Conservation (phyloP, 2,888 invertebrate genomes). For the Cyrtodaria siliqua region DNA sequence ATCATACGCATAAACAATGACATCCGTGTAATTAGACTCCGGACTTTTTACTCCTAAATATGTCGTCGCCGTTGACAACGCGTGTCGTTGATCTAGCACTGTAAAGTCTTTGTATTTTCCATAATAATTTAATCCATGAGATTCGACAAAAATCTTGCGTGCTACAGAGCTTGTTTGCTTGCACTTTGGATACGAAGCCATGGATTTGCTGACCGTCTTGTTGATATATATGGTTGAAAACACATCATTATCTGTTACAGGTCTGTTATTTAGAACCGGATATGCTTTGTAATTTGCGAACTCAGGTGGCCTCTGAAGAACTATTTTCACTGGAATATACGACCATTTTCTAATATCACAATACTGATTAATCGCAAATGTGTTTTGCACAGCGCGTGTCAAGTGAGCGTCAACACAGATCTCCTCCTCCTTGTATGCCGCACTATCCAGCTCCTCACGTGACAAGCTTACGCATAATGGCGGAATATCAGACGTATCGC, state of each 20-base stretch:
- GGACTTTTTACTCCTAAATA: conserved; percentile 62
- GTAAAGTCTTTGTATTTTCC: conserved; percentile 65
- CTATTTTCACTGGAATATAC: conserved; percentile 59
- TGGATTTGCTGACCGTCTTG: conserved; percentile 38
- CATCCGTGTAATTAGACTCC: conserved; percentile 58
- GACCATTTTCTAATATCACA: conserved; percentile 63
- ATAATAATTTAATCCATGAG: conserved; percentile 63
- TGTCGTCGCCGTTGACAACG: conserved; percentile 53
- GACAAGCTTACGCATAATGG: conserved; percentile 59
- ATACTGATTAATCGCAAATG: conserved; percentile 57
- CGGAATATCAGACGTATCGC: conserved; percentile 36
- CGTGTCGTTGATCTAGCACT: conserved; percentile 61
- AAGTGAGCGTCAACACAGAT: conserved; percentile 52
- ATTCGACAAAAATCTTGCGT: conserved; percentile 57
- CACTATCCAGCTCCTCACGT: conserved; percentile 41
- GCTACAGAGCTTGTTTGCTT: conserved; percentile 53
- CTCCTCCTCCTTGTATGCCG: conserved; percentile 24
- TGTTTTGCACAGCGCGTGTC: conserved; percentile 55
- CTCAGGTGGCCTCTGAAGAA: conserved; percentile 59
- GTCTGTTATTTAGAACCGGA: conserved; percentile 53
- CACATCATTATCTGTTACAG: conserved; percentile 47
- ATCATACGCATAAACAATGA: conserved; percentile 61
- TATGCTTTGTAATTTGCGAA: conserved; percentile 57
- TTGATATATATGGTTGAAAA: conserved; percentile 52
- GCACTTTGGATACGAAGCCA: conserved; percentile 57